Evolutionary conservation across 2,888 invertebrate genomes (phyloP), one percentile per base, ranked within the genome.

Genomic region (Chalcis sispes): DNA sequence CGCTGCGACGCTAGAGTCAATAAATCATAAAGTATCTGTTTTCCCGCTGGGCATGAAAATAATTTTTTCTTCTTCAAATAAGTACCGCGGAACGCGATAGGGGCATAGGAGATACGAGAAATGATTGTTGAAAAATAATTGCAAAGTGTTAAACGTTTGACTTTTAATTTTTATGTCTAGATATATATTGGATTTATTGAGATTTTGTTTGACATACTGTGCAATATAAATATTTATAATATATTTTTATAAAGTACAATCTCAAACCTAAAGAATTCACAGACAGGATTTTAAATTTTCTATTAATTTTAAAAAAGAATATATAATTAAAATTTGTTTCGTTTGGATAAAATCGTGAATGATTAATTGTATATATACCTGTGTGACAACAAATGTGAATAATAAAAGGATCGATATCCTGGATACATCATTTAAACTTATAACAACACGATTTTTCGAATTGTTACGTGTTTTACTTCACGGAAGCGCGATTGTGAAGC

Each of bases 11-110:
- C 81, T 80, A 83, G 83, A 86, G 85, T 85, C 85, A 85, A 86
- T 86, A 86, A 86, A 85, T 86, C 85, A 85, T 86, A 86, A 86
- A 86, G 84, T n/a, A n/a, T n/a, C n/a, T n/a, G n/a, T 82, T 82
- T 82, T 48, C 46, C 32, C 25, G 46, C 40, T 25, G 36, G 29
- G 20, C 36, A 64, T 50, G 20, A 69, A 69, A 69, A 69, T 10
- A 5, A 36, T 18, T 64, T 54, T 48, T 40, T 59, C 52, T 32
- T 20, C 46, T n/a, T 58, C 20, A 72, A 64, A 54, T 32, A 58
- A 10, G n/a, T 15, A 32, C 65, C 18, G 23, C n/a, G 8, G 1
- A 3, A 1, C 8, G 25, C 27, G 3, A 20, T 46, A 13, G 8
- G 7, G 15, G 15, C 42, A 13, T n/a, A n/a, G 13, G 8, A 42